Percentiles rank a stretch among this genome's conserved stretches.
Evolutionary conservation across 2,888 invertebrate species (phyloP).

Genomic region (Leptura quadrifasciata): DNA sequence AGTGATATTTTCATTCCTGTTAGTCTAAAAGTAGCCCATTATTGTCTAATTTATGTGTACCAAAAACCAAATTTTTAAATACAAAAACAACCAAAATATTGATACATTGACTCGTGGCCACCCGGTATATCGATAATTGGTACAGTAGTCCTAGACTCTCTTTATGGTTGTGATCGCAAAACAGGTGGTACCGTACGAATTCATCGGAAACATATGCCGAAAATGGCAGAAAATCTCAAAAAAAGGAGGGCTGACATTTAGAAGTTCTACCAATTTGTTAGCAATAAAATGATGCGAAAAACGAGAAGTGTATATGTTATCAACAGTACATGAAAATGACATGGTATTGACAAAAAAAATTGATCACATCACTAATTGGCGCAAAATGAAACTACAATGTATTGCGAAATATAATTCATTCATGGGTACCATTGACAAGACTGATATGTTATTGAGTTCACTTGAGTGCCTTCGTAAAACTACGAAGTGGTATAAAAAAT

Average conservation of each 20-base stretch:
- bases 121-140: slow-evolving; percentile 24
- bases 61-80: too few relatives aligned
- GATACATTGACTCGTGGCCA: too few relatives aligned
- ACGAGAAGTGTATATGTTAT: neutral
- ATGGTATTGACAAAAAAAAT: neutral
- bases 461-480: neutral
- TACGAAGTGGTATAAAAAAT: slow-evolving; percentile 21
- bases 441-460: slow-evolving; percentile 2
- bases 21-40: too few relatives aligned
- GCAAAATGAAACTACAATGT: neutral
- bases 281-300: slow-evolving; percentile 27
- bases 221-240: slow-evolving; percentile 38
- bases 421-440: slow-evolving; percentile 9
- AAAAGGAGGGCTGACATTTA: slow-evolving; percentile 33
- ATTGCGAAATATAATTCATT: slow-evolving; percentile 3
- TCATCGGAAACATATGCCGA: slow-evolving; percentile 29
- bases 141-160: slow-evolving; percentile 17
- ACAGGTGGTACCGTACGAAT: slow-evolving; percentile 18
- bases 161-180: slow-evolving; percentile 34
- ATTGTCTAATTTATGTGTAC: too few relatives aligned
- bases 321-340: neutral
- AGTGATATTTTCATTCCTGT: too few relatives aligned
- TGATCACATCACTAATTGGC: neutral
- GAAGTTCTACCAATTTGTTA: slow-evolving; percentile 6
- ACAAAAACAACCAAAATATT: too few relatives aligned